Evolutionary conservation across 2,888 invertebrate species (phyloP).

Genomic region (Heliconius ethilla): DNA sequence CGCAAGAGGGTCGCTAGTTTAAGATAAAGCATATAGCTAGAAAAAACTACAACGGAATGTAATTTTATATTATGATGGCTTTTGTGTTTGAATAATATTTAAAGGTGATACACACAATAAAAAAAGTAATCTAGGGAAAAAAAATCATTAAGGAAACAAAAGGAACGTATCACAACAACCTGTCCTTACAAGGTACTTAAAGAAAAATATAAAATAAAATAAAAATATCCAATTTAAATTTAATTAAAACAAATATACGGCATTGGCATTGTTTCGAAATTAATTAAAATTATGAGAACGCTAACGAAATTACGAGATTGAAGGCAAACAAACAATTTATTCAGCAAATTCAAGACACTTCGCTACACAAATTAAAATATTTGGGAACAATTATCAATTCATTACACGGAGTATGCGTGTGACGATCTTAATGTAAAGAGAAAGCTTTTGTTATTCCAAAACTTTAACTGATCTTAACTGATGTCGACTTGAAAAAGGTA

Average conservation of each 20-base stretch:
- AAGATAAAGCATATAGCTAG: too few relatives aligned
- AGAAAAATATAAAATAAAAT: neutral
- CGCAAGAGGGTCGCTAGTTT: too few relatives aligned
- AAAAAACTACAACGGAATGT: too few relatives aligned
- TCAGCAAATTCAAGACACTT: conserved; percentile 30
- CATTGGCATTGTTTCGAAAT: conserved; percentile 1
- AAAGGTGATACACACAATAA: too few relatives aligned
- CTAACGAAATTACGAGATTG: conserved; percentile 27
- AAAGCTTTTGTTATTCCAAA: neutral
- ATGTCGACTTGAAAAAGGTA: neutral
- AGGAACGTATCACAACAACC: neutral
- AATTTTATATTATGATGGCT: too few relatives aligned
- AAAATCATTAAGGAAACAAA: too few relatives aligned
- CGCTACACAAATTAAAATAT: conserved; percentile 38
- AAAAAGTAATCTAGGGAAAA: too few relatives aligned
- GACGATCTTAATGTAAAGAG: conserved; percentile 21
- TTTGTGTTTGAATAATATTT: too few relatives aligned
- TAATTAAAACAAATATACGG: conserved; percentile 5
- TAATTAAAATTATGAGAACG: conserved; percentile 19
- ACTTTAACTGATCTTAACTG: conserved; percentile 3
- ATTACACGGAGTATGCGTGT: conserved; percentile 34
- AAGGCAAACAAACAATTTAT: conserved; percentile 32
- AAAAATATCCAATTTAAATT: neutral
- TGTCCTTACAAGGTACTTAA: neutral
- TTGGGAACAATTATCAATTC: conserved; percentile 38